Percentiles rank a stretch among this genome's conserved stretches.
Evolutionary conservation across 2,797 vertebrate genomes (phyloP).

Genomic region (Morelia viridis): DNA sequence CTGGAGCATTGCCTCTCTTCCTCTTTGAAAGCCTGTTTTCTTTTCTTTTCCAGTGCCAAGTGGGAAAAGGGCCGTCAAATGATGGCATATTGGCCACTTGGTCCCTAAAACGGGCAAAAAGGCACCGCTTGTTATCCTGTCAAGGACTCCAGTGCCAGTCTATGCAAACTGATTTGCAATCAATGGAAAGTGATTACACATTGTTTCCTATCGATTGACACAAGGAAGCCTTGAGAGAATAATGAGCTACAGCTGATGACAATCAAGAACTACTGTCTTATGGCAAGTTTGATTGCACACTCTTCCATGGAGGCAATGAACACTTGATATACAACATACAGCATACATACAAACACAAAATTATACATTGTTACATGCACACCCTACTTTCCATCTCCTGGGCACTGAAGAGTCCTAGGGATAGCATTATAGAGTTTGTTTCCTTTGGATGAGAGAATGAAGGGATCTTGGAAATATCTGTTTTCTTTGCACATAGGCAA

Average conservation of each 20-base stretch:
- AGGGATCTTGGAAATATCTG: neutral
- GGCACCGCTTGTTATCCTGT: slow-evolving; percentile 54
- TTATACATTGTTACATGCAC: neutral
- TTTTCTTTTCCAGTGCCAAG: neutral
- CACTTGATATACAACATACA: slow-evolving; percentile 52
- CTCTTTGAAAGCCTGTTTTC: neutral
- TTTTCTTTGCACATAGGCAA: neutral
- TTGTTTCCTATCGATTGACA: slow-evolving; percentile 80
- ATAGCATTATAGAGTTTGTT: neutral
- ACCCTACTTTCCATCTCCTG: neutral
- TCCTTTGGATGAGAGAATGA: neutral
- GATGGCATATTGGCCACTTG: slow-evolving; percentile 40
- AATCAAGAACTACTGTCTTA: slow-evolving; percentile 77
- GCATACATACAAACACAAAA: slow-evolving; percentile 15
- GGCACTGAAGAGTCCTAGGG: neutral
- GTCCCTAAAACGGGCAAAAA: slow-evolving; percentile 57
- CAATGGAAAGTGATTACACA: slow-evolving; percentile 81
- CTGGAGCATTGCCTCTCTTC: neutral
- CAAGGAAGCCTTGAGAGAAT: slow-evolving; percentile 76
- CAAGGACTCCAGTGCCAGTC: slow-evolving; percentile 68
- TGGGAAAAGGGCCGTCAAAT: slow-evolving; percentile 20
- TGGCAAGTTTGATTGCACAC: slow-evolving; percentile 69
- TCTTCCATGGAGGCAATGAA: slow-evolving; percentile 63
- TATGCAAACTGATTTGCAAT: slow-evolving; percentile 77
- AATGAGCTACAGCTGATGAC: slow-evolving; percentile 83